Conservation (phyloP, 2,113 vertebrate species). For the Potamarius usumacintae region DNA sequence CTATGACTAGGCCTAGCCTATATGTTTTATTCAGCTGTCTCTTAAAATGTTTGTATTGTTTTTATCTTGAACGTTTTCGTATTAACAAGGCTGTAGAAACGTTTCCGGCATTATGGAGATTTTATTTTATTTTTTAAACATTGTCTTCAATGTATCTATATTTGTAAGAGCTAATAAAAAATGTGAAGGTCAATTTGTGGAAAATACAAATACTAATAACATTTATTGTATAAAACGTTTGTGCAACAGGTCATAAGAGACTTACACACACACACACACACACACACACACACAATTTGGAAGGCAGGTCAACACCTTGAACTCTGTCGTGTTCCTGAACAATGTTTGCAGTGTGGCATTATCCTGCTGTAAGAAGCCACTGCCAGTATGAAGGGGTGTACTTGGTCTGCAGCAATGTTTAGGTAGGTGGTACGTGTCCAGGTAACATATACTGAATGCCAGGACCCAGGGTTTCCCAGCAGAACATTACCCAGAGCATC, state of each 20-base stretch:
- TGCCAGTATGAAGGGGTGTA: no score
- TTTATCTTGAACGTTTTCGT: conserved; percentile 66
- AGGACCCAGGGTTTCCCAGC: no score
- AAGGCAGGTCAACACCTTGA: no score
- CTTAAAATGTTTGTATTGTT: conserved; percentile 75
- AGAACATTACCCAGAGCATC: no score
- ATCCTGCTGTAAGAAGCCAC: no score
- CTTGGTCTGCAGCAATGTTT: no score
- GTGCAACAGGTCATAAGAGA: not conserved
- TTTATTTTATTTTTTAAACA: conserved; percentile 11
- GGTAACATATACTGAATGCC: no score
- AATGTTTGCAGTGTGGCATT: no score
- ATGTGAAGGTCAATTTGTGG: conserved; percentile 1
- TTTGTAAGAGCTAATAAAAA: conserved; percentile 51
- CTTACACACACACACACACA: no score
- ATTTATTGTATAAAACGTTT: not conserved
- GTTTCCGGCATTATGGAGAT: not conserved
- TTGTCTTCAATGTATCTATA: conserved; percentile 43
- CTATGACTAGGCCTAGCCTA: conserved; percentile 21
- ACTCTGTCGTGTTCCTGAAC: no score
- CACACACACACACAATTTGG: no score
- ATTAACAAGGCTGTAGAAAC: conserved; percentile 3
- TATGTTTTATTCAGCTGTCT: conserved; percentile 63
- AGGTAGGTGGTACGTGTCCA: no score
- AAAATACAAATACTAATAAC: not conserved